Base-by-base conservation (phyloP, 1,140 invertebrate species). In the Forficula auricularia region DNA sequence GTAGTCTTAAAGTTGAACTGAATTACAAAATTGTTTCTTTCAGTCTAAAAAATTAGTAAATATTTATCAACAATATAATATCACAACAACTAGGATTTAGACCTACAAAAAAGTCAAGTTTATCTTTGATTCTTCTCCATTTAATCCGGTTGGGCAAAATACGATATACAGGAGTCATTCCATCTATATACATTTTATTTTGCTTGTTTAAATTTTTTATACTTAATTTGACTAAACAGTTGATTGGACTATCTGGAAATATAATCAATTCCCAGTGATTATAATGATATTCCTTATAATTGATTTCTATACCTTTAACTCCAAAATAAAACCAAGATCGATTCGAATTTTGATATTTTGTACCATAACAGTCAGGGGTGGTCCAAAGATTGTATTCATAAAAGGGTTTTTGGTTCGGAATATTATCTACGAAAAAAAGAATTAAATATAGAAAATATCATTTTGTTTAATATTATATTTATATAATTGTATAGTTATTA, bases 301-400 rank as follows among this genome's bases (percentile, higher is more conserved):
- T n/a, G n/a, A n/a, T n/a, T n/a, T n/a, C n/a, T 37, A 46, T 52
- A 64, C 63, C 68, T 60, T 70, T 71, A 22, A 94, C 63, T n/a
- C 83, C 83, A 71, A 94, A 94, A 57, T 88, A 80, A 65, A 94
- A 94, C 89, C 89, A 94, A 2, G 87, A 88, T 47, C 85, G 71
- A 56, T 90, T 90, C 15, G 75, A 77, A 67, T 90, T 92, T 62
- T 90, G 82, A 71, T 75, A 90, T 54, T 81, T 75, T 9, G 85
- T 89, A 19, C 82, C 86, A 46, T 71, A 73, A 66, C 85, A 89
- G 59, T 92, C 89, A 2, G 83, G 83, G 49, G 75, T 75, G 2
- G 87, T 91, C 87, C 87, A 92, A 15, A 91, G 58, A 62, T 90
- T 86, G 57, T 87, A 88, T 60, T 90, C 86, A 65, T 75, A 75